phyloP scores from a whole-genome alignment of 1,140 invertebrate species.

The Centruroides sculpturatus region DNA sequence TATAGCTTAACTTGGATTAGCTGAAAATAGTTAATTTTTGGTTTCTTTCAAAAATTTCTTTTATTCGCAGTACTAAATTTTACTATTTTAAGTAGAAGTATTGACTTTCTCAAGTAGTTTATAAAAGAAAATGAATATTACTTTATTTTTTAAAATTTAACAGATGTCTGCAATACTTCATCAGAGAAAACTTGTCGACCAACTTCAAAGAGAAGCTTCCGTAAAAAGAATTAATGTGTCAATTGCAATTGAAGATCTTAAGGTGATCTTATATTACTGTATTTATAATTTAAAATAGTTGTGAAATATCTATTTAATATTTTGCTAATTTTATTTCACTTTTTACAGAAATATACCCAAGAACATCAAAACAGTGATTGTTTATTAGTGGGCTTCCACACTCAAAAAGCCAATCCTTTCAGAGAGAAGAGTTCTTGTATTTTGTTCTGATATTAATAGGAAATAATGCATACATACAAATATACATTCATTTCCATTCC shows the following conservation, averaged over 20 bases:
- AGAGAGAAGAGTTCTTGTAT: slow-evolving; percentile 87
- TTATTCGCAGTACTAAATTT: no score
- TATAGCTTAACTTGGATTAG: no score
- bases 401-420: slow-evolving; percentile 93
- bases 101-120: no score
- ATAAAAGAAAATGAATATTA: no score
- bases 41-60: no score
- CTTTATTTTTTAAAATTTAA: no score
- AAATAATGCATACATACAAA: neutral
- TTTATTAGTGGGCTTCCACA: slow-evolving; percentile 82
- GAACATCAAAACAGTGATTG: slow-evolving; percentile 89
- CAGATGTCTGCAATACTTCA: slow-evolving; percentile 72
- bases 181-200: slow-evolving; percentile 81
- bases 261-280: slow-evolving; percentile 29
- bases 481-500: no score
- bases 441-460: slow-evolving; percentile 45
- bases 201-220: slow-evolving; percentile 77
- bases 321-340: neutral
- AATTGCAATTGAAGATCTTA: slow-evolving; percentile 81
- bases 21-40: no score
- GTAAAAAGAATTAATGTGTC: slow-evolving; percentile 75
- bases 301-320: slow-evolving; percentile 1
- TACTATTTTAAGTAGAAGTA: no score
- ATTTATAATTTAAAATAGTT: neutral
- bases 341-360: slow-evolving; percentile 38